A percentile compares a stretch with the other conserved stretches of the same genome.
These are phyloP conservation scores for Nesoenas mayeri DNA, from an alignment of 2,113 vertebrate species.

Conservation along the genomic window DNA sequence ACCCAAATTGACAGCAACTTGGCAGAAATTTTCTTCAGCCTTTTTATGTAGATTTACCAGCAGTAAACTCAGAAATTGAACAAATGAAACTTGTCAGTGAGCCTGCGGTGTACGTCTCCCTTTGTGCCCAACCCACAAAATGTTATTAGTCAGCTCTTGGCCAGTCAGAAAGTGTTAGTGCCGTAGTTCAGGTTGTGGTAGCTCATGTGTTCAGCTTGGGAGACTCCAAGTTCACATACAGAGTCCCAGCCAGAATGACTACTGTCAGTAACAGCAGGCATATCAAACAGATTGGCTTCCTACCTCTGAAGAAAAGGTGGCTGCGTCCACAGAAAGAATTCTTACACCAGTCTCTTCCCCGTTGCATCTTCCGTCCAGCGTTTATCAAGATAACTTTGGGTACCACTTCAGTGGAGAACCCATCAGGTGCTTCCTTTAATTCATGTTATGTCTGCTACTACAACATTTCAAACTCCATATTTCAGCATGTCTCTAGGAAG, in stretches of 20 bases:
- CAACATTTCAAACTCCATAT: not conserved
- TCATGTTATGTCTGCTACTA: not conserved
- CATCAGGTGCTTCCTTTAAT: not conserved
- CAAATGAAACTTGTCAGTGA: not conserved
- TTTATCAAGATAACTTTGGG: not conserved
- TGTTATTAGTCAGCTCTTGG: not conserved
- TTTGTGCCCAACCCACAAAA: not conserved
- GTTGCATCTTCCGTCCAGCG: not conserved
- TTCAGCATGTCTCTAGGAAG: not conserved
- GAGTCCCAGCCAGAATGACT: not conserved
- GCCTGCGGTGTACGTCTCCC: not conserved
- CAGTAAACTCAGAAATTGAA: not conserved
- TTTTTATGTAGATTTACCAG: not conserved
- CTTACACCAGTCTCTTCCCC: not conserved
- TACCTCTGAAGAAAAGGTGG: not conserved
- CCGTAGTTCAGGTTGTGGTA: not conserved
- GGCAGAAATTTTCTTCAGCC: not conserved
- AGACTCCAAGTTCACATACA: accelerated
- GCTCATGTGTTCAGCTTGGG: not conserved
- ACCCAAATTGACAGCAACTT: not conserved
- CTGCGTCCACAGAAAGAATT: not conserved
- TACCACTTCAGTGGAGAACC: not conserved
- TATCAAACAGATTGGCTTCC: not conserved
- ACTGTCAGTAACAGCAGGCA: not conserved
- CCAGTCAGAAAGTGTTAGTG: not conserved